Percentiles rank a stretch among this genome's conserved stretches.
Evolutionary conservation across 2,797 vertebrate genomes (phyloP).

Genomic region (Hyperoplus immaculatus): DNA sequence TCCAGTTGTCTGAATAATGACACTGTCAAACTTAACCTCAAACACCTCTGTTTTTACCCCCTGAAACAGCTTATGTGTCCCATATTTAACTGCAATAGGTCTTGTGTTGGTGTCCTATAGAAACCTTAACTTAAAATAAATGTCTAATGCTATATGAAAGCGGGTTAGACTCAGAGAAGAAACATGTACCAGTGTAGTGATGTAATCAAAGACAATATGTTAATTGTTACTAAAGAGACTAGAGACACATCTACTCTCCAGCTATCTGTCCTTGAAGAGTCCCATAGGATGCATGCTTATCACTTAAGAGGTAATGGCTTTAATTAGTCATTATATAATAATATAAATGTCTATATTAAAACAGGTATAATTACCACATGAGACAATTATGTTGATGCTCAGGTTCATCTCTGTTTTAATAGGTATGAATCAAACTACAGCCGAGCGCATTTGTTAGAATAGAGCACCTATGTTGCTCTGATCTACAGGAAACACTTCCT

Average conservation of each 20-base stretch:
- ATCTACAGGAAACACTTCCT: constrained; percentile 38
- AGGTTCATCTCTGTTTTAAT: constrained; percentile 52
- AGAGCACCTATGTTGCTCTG: constrained; percentile 26
- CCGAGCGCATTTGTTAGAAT: constrained; percentile 32
- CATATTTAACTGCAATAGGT: background rate
- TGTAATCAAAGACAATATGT: constrained; percentile 64
- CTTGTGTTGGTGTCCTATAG: background rate
- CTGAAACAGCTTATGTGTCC: no score
- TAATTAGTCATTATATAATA: constrained; percentile 66
- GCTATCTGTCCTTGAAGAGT: constrained; percentile 32
- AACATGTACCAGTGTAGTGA: constrained; percentile 30
- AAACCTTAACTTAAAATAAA: background rate
- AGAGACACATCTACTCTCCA: constrained; percentile 31
- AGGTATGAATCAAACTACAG: constrained; percentile 26
- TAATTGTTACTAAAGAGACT: constrained; percentile 55
- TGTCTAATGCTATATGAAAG: background rate
- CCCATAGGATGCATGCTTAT: constrained; percentile 59
- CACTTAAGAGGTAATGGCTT: constrained; percentile 63
- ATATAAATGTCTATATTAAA: constrained; percentile 55
- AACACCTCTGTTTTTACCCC: background rate
- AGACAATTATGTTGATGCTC: constrained; percentile 60
- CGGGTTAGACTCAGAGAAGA: background rate
- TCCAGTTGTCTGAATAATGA: background rate
- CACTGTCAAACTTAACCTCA: background rate
- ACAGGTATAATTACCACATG: constrained; percentile 56